These are phyloP conservation scores for Zelostemma sp. DNA, from an alignment of 1,140 invertebrate species.

Conservation along the genomic window DNA sequence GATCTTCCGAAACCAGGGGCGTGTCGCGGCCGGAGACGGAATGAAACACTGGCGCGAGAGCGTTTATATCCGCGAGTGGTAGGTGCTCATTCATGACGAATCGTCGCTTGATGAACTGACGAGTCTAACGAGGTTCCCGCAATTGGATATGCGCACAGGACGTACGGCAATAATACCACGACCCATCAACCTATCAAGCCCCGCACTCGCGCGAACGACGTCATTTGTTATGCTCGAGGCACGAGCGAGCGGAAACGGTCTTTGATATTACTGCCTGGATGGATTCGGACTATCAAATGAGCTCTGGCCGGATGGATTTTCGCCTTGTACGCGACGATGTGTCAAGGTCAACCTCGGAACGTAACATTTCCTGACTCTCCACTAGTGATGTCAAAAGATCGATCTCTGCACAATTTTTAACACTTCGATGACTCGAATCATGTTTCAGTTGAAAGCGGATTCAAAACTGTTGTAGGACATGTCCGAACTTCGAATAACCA, in stretches of 20 bases:
- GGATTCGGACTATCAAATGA: constrained; percentile 11
- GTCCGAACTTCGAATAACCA: constrained; percentile 10
- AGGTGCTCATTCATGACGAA: constrained; percentile 14
- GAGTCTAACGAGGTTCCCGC: constrained; percentile 27
- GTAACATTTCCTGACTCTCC: too few relatives aligned
- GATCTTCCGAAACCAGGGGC: constrained; percentile 38
- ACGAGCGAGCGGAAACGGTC: constrained; percentile 22
- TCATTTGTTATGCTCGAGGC: constrained; percentile 28
- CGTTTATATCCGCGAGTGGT: constrained; percentile 16
- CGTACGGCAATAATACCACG: constrained; percentile 19
- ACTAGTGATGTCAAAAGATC: too few relatives aligned
- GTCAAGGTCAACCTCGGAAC: too few relatives aligned
- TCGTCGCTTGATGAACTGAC: constrained; percentile 23
- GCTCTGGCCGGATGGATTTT: background rate
- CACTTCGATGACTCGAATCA: background rate
- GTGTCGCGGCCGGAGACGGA: constrained; percentile 21
- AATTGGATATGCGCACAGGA: constrained; percentile 19
- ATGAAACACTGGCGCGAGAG: constrained; percentile 14
- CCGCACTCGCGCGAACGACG: constrained; percentile 22
- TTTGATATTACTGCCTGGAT: constrained; percentile 5
- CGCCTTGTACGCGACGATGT: background rate
- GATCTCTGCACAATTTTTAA: background rate
- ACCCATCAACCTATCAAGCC: constrained; percentile 31
- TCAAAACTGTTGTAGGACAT: constrained; percentile 2
- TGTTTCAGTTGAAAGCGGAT: background rate